Base-by-base conservation (phyloP, 2,888 invertebrate genomes). In the Acleris literana region DNA sequence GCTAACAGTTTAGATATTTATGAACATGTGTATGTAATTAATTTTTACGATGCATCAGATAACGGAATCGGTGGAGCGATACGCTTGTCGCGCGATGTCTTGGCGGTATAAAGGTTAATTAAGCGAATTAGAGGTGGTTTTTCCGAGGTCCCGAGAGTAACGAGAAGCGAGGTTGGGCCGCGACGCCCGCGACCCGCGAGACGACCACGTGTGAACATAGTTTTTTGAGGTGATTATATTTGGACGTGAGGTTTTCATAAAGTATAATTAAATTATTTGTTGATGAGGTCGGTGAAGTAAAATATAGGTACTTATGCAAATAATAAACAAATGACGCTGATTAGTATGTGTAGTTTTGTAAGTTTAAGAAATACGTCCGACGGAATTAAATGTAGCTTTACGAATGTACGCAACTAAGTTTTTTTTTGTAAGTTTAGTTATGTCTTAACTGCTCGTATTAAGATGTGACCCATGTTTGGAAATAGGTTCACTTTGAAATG, bases 1-100 rank as follows among this genome's bases (percentile, higher is more conserved):
- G 88, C 86, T 85, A 87, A 82, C 87, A 87, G 87, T 86, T 89
- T 85, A 88, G 89, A 91, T 90, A 88, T 90, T 90, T 90, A 89
- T 87, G 88, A 90, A 91, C 91, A 91, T 90, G 87, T 91, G 91
- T 91, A 90, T 82, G 88, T 89, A 92, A 92, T 91, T 91, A 92
- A 90, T 91, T 89, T 92, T 92, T 90, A 91, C 88, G 88, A 87
- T 83, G 86, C 86, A 90, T 91, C 91, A 84, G 91, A 91, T 92
- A 90, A 86, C 85, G 80, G 81, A 79, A 80, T 81, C 85, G 84
- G 79, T 85, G 82, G 86, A 86, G 84, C 86, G 89, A 86, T 88
- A 88, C 87, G 88, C 82, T 83, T 85, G 88, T 86, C 88, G 84
- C 83, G 77, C 80, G 76, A 75, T 78, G 80, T 80, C 83, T 84